Base-by-base conservation (phyloP, 2,888 invertebrate genomes). In the Neelides folsomi region DNA sequence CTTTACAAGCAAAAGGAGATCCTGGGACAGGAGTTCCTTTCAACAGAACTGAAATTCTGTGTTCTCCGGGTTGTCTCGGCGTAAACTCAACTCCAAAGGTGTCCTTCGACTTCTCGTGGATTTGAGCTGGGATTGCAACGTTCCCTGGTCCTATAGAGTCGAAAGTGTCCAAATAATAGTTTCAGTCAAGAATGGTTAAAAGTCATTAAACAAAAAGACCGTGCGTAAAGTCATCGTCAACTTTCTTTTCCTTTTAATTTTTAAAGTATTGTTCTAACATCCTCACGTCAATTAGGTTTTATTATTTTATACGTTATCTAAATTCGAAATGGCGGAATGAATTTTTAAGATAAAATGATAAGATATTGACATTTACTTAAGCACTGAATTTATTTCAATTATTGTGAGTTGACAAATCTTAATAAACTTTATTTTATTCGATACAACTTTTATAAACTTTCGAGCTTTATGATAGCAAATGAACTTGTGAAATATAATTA, bases 31-130 rank as follows among this genome's bases (percentile, higher is more conserved):
- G 61, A 15, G 52, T 57, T 36, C 63, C 63, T 51, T 64, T 63
- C 7, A 64, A 38, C 18, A 60, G 44, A 2, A 94, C 90, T 73
- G 93, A 92, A 74, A 88, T 73, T 58, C 72, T 71, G 67, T 77
- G 75, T 42, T 71, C 69, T 43, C 76, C 76, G 69, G 66, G 60
- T 57, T 63, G 56, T 47, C 60, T 50, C 8, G 64, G 64, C 12
- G 54, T 60, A 71, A 86, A 98, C 71, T 98, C 97, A 0, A 95
- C 95, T 69, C 92, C 83, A 54, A 94, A 76, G 66, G 92, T 83
- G 2, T 95, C 95, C 54, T 94, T 92, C 66, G 93, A 89, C 55
- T 95, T 94, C 68, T 92, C 92, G 69, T 92, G 90, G 68, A 97
- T 93, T 54, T 92, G 72, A 1, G 95, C 88, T 0, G 90, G 88